These are phyloP conservation scores for Podarcis muralis DNA, from an alignment of 2,113 vertebrate species.

Conservation along the genomic window DNA sequence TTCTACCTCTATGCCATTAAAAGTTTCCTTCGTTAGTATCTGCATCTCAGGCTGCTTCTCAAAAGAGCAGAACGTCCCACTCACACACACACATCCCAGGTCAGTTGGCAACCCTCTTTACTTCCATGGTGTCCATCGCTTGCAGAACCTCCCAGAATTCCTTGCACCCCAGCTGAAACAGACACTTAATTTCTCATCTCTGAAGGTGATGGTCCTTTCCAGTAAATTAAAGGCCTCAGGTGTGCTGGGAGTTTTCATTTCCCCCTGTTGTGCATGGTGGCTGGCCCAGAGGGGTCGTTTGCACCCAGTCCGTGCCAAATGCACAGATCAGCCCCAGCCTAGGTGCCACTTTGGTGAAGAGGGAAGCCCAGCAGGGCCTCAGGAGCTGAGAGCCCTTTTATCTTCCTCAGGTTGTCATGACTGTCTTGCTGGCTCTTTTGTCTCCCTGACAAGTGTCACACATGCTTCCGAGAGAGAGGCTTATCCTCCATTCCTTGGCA, in stretches of 20 bases:
- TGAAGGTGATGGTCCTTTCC: neutral
- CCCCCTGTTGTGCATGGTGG: neutral
- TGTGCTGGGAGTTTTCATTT: neutral
- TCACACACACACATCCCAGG: too few relatives aligned
- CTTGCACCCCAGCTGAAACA: neutral
- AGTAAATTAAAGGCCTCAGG: neutral
- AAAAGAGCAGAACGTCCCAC: too few relatives aligned
- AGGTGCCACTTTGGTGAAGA: neutral
- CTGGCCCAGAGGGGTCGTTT: too few relatives aligned
- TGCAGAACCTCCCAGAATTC: neutral
- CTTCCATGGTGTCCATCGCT: neutral
- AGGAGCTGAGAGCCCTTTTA: fast-evolving
- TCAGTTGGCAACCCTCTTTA: neutral
- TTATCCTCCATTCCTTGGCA: conserved; percentile 46
- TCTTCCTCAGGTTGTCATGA: conserved; percentile 16
- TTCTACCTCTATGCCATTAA: neutral
- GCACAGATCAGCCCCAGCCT: too few relatives aligned
- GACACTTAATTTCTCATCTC: neutral
- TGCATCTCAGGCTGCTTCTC: neutral
- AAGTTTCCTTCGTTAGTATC: too few relatives aligned
- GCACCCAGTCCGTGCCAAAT: too few relatives aligned
- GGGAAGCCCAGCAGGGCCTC: neutral
- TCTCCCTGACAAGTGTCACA: conserved; percentile 61
- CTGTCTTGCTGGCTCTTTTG: neutral
- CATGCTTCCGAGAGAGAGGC: conserved; percentile 34